Base-by-base conservation (phyloP, 2,113 vertebrate genomes). In the Muntiacus muntjak region DNA sequence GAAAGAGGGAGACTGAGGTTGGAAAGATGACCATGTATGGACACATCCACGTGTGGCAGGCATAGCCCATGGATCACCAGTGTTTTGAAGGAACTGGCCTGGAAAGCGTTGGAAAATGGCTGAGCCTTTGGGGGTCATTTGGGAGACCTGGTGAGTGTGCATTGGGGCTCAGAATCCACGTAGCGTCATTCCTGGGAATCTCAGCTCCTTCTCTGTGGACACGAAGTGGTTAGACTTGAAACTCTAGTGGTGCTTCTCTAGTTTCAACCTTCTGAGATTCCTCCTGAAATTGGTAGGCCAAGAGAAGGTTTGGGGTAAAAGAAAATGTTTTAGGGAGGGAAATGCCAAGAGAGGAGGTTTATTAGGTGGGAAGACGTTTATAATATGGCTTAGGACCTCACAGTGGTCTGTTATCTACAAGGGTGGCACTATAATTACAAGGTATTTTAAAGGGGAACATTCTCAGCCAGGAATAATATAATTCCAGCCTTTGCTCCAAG, bases 381-480 rank as follows among this genome's bases (percentile, higher is more conserved):
- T 92, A 95, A 91, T 87, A 55, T 45, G 85, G 89, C 82, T 87
- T 17, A 5, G 57, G 96, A 88, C 92, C 91, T 97, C 97, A 50
- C 97, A 97, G 97, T 94, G 97, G 90, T 88, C 97, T 97, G 86
- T 74, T 76, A 96, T 97, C 98, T 98, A 96, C 97, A 98, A 91
- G 97, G 92, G 97, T 98, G 98, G 98, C 98, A 98, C 94, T 97
- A 95, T 98, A 98, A 98, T 98, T 98, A 97, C 95, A 95, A 98
- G 96, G 96, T 92, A 97, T 98, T 98, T 98, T 97, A 98, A 97
- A 92, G 21, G 25, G 93, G 97, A 98, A 98, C 97, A 88, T 98
- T 98, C 91, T 96, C 79, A 96, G 98, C 98, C 98, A 98, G 93
- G 93, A 98, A 98, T 98, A 98, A 98, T 97, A 99, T 97, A 97